Percentiles rank a stretch among this genome's conserved stretches.
phyloP scores from a whole-genome alignment of 2,797 vertebrate genomes.

The Thalassophryne amazonica region DNA sequence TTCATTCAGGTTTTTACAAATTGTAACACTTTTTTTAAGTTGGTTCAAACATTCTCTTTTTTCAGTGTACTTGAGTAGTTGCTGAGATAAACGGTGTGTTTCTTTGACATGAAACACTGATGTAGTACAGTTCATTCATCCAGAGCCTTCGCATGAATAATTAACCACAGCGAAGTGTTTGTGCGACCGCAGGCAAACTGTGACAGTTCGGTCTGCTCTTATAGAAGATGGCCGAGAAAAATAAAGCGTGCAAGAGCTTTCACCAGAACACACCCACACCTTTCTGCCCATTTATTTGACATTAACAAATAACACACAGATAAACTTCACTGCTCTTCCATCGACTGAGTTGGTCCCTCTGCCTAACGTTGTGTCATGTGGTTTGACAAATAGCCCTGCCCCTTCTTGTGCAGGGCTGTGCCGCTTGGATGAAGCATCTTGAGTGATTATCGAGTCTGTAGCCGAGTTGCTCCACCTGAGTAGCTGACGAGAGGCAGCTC shows the following conservation, averaged over 20 bases:
- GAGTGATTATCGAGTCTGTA: too few species aligned
- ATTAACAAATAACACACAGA: constrained; percentile 39
- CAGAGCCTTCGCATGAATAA: constrained; percentile 40
- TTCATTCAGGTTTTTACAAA: too few species aligned
- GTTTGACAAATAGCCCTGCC: constrained; percentile 50
- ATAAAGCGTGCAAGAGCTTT: constrained; percentile 15
- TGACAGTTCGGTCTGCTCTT: constrained; percentile 32
- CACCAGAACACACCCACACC: constrained; percentile 13
- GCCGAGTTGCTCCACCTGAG: constrained; percentile 62
- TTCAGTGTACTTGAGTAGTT: too few species aligned
- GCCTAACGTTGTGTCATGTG: constrained; percentile 18
- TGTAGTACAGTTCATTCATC: constrained; percentile 19
- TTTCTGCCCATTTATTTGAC: constrained; percentile 66
- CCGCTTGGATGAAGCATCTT: too few species aligned
- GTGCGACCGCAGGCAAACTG: constrained; percentile 27
- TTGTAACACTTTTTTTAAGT: too few species aligned
- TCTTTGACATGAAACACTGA: constrained; percentile 34
- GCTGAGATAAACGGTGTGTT: too few species aligned
- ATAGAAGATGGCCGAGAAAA: constrained; percentile 37
- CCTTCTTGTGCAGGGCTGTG: too few species aligned
- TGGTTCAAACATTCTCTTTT: not conserved
- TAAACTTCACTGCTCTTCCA: constrained; percentile 14
- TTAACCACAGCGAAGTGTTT: constrained; percentile 22
- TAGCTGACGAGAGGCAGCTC: constrained; percentile 37
- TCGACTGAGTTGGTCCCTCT: constrained; percentile 20